phyloP scores from a whole-genome alignment of 2,797 vertebrate species.

The Sebastes oblongus region DNA sequence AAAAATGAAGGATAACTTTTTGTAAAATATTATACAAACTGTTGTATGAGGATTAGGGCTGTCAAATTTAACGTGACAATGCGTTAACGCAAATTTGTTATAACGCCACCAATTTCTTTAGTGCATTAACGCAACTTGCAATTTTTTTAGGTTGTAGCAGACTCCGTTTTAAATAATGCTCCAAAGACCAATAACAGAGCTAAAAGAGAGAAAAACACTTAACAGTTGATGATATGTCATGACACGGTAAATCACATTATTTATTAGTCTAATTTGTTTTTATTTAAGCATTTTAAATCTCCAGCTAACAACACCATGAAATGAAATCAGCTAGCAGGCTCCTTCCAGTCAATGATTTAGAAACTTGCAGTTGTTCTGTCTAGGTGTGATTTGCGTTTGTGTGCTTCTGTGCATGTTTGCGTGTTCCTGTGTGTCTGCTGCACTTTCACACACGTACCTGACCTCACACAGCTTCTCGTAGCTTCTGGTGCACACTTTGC shows the following conservation, averaged over 20 bases:
- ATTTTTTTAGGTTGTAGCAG: too few species aligned
- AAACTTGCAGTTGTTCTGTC: not conserved
- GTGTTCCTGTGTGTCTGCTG: not conserved
- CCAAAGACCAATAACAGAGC: not conserved
- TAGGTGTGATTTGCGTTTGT: not conserved
- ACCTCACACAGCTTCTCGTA: constrained; percentile 19
- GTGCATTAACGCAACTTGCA: too few species aligned
- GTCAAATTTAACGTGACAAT: too few species aligned
- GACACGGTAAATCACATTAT: not conserved
- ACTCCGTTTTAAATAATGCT: too few species aligned
- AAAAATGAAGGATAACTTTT: too few species aligned
- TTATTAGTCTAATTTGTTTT: not conserved
- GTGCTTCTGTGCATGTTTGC: not conserved
- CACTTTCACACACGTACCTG: constrained; percentile 1
- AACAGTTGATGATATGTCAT: not conserved
- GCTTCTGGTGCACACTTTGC: constrained; percentile 46
- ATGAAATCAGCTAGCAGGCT: not conserved
- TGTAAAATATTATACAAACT: too few species aligned
- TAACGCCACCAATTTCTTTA: too few species aligned
- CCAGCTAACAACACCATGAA: not conserved
- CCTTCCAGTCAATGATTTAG: not conserved
- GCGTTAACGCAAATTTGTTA: too few species aligned
- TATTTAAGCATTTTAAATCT: not conserved
- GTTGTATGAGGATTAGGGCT: too few species aligned
- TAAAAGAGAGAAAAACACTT: not conserved